Conservation (phyloP, 1,140 invertebrate species). For the Hyposmocoma kahamanoa region DNA sequence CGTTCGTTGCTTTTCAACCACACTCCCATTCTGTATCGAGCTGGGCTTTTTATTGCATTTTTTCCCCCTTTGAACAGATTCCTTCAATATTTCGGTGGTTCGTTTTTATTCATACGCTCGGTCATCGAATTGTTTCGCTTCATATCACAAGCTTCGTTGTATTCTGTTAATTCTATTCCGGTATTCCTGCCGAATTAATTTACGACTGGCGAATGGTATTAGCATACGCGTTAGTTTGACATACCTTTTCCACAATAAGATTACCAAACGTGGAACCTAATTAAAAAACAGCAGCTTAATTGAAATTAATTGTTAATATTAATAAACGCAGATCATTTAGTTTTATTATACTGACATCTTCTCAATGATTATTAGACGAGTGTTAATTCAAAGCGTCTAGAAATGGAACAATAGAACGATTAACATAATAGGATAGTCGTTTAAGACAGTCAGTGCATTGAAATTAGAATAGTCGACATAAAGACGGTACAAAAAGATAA, state of each 20-base stretch:
- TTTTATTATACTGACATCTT: slow-evolving; percentile 2
- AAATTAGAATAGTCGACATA: slow-evolving; percentile 36
- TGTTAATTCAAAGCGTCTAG: no score
- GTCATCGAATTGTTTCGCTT: slow-evolving; percentile 65
- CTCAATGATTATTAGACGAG: no score
- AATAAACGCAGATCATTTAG: neutral
- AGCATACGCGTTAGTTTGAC: no score
- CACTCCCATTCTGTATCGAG: slow-evolving; percentile 65
- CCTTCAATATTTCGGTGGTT: slow-evolving; percentile 71
- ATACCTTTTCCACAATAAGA: no score
- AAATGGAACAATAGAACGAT: slow-evolving; percentile 30
- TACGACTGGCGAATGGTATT: no score
- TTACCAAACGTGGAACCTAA: no score
- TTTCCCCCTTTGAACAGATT: slow-evolving; percentile 72
- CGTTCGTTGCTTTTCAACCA: slow-evolving; percentile 70
- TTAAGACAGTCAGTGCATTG: slow-evolving; percentile 34
- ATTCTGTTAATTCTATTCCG: slow-evolving; percentile 20
- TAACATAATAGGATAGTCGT: slow-evolving; percentile 25
- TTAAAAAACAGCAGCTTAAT: no score
- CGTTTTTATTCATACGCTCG: slow-evolving; percentile 66
- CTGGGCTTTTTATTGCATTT: slow-evolving; percentile 69
- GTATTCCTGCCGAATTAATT: no score
- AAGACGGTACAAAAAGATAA: slow-evolving; percentile 45
- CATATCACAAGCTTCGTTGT: slow-evolving; percentile 44
- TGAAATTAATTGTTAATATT: neutral